Evolutionary conservation across 2,113 vertebrate species (phyloP).

Genomic region (Siphamia tubifer): DNA sequence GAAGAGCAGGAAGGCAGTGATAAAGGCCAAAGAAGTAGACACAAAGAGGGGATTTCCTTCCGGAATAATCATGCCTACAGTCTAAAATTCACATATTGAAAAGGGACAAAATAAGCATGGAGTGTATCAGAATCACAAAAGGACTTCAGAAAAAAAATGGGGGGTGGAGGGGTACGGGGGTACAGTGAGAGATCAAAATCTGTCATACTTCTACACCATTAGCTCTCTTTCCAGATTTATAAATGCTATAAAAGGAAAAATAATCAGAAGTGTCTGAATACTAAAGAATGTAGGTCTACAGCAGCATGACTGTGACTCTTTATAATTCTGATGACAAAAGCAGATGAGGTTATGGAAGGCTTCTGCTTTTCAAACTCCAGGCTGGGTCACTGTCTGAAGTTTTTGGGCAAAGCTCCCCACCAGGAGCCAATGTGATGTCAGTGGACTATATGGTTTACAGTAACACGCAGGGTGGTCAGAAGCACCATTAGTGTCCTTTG

Average conservation of each 20-base stretch:
- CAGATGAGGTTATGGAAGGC: conserved; percentile 27
- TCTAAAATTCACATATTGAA: not conserved
- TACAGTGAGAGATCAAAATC: not conserved
- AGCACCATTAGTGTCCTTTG: conserved; percentile 52
- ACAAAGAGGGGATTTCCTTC: conserved; percentile 13
- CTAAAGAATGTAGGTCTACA: not conserved
- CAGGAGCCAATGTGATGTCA: conserved; percentile 24
- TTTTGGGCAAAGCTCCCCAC: not conserved
- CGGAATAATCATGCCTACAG: not conserved
- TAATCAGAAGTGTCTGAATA: conserved; percentile 11
- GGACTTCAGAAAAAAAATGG: not conserved
- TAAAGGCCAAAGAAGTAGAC: conserved; percentile 11
- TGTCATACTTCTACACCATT: not conserved
- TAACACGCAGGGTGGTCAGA: not conserved
- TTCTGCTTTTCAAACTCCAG: conserved; percentile 11
- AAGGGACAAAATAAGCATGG: not conserved
- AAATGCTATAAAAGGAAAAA: conserved; percentile 20
- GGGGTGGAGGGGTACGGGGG: too few relatives aligned
- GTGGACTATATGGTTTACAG: conserved; percentile 14
- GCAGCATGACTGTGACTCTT: conserved; percentile 1
- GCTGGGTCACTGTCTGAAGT: not conserved
- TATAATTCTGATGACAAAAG: conserved; percentile 33
- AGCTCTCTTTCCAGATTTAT: not conserved
- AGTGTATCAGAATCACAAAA: not conserved
- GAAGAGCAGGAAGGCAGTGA: conserved; percentile 8